Base-by-base conservation (phyloP, 2,797 vertebrate species). In the Tokudaia muenninki region DNA sequence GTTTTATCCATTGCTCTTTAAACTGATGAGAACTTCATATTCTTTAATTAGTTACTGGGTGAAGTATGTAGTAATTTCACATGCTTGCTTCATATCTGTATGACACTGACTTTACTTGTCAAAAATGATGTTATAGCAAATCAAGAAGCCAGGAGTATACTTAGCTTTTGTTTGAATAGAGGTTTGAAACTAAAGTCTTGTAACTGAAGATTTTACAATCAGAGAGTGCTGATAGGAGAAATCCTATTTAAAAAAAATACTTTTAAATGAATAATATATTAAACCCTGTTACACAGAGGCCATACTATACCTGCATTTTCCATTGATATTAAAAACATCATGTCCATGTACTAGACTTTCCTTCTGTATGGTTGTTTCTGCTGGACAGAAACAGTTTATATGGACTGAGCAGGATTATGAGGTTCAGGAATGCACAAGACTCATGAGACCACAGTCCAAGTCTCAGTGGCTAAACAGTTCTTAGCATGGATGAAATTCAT, bases 1-100 rank as follows among this genome's bases (percentile, higher is more conserved):
- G 26, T 80, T 26, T 93, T 94, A 22, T 87, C 7, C 84, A 94
- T 44, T 84, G n/a, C 3, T 96, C 78, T 84, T 61, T 88, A n/a
- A 81, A 47, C 16, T 72, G 31, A 41, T 52, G 14, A n/a, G 37
- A 79, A 57, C 1, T 47, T 63, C 22, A 82, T 83, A 55, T 5
- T 70, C 34, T 80, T 81, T 84, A 52, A 47, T 65, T 97, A 79
- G 74, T 21, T 34, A 29, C 55, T 78, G 34, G 88, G 59, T 77
- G 82, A 79, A 96, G 57, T 89, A 74, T 89, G 67, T 88, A 61
- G 90, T 61, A 2, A 41, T 22, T 67, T 72, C 16, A 92, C 9
- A 41, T 80, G 13, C 44, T 87, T 59, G 61, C 1, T 79, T 47
- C 79, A 50, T 61, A 92, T 59, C 52, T 92, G n/a, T 29, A 59